Evolutionary conservation across 2,888 invertebrate species (phyloP).

Genomic region (Brassicogethes aeneus): DNA sequence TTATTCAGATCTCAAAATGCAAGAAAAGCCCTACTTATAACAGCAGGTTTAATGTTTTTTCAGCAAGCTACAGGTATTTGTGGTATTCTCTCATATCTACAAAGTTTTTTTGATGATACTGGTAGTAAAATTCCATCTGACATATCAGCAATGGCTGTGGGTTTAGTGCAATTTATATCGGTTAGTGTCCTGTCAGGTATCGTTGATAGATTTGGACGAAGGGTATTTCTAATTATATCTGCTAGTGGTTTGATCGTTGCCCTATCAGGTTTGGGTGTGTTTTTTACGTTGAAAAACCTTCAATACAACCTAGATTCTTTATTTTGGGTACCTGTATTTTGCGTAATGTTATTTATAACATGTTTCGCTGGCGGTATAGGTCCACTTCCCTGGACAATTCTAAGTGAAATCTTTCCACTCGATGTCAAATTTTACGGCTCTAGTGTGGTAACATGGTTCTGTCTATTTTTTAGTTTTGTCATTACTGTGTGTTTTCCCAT

Average conservation of each 20-base stretch:
- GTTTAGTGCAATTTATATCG: background rate
- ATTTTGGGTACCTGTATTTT: background rate
- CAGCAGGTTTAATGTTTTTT: background rate
- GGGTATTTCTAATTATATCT: background rate
- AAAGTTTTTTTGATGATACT: background rate
- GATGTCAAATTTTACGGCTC: slow-evolving; percentile 72
- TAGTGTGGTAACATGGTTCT: too few relatives aligned
- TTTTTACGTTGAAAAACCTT: background rate
- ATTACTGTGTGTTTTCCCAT: too few relatives aligned
- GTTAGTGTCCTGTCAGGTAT: background rate
- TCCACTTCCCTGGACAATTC: slow-evolving; percentile 72
- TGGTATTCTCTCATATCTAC: slow-evolving; percentile 11
- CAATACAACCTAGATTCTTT: background rate
- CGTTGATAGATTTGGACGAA: background rate
- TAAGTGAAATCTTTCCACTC: slow-evolving; percentile 71
- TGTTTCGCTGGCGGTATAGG: slow-evolving; percentile 64
- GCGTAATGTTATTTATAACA: slow-evolving; percentile 48
- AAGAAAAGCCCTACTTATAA: too few relatives aligned
- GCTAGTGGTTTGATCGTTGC: background rate
- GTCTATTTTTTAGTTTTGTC: too few relatives aligned
- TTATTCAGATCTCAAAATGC: too few relatives aligned
- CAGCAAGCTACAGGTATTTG: slow-evolving; percentile 21
- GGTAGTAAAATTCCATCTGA: background rate
- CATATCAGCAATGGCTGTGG: slow-evolving; percentile 50
- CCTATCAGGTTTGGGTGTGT: background rate